Conservation (phyloP, 2,797 vertebrate genomes). For the Enteromius trimaculatus region DNA sequence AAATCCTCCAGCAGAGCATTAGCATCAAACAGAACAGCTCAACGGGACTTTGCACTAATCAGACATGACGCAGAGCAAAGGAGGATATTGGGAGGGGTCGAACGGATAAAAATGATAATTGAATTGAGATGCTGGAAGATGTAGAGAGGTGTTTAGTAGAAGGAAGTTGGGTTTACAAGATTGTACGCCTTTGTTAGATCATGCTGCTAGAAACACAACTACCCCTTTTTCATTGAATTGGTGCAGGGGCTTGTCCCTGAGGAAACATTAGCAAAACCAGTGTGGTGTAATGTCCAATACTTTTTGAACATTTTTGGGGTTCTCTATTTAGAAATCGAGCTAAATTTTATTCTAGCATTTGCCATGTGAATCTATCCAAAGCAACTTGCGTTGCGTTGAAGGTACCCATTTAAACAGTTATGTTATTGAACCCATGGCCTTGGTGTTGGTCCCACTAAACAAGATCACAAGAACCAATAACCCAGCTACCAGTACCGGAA, state of each 20-base stretch:
- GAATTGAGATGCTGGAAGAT: conserved; percentile 34
- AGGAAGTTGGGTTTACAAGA: conserved; percentile 25
- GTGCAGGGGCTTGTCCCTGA: background rate
- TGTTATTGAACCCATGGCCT: background rate
- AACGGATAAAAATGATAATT: conserved; percentile 24
- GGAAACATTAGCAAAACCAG: background rate
- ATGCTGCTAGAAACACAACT: background rate
- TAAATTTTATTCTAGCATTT: background rate
- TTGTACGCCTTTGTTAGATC: background rate
- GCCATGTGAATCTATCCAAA: too few relatives aligned
- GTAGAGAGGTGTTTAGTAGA: conserved; percentile 8
- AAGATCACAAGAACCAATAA: background rate
- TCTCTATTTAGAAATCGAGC: background rate
- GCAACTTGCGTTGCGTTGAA: background rate
- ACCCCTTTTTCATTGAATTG: conserved; percentile 4
- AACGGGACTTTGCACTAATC: conserved; percentile 71
- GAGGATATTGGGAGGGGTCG: conserved; percentile 61
- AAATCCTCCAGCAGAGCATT: conserved; percentile 73
- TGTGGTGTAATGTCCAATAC: background rate
- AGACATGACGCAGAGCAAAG: conserved; percentile 69
- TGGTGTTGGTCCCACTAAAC: background rate
- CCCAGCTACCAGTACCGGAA: background rate
- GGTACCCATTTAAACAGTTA: background rate
- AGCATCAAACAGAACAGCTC: conserved; percentile 70
- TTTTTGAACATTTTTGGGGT: background rate